Evolutionary conservation across 2,888 invertebrate genomes (phyloP).

Genomic region (Polydesmus complanatus): DNA sequence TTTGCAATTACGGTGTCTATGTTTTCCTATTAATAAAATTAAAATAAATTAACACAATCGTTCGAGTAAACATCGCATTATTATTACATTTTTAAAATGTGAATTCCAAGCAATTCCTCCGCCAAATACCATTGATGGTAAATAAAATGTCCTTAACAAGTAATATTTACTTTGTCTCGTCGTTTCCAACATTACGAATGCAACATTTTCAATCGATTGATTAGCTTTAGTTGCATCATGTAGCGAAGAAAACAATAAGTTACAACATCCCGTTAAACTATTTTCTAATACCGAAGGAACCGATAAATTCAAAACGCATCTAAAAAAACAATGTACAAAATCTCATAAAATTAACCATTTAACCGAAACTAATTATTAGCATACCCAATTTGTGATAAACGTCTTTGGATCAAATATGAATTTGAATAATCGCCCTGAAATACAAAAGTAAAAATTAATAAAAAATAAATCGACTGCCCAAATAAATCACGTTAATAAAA

Average conservation of each 20-base stretch:
- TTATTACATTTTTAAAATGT: neutral
- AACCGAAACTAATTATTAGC: neutral
- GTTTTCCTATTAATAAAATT: neutral
- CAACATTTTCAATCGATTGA: neutral
- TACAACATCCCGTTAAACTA: neutral
- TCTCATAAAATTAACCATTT: neutral
- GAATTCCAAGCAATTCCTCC: constrained; percentile 4
- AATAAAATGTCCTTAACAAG: neutral
- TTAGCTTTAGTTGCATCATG: neutral
- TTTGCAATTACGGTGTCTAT: neutral
- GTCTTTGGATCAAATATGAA: neutral
- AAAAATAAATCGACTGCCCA: neutral
- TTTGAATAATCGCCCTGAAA: neutral
- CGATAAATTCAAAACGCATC: neutral
- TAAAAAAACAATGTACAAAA: neutral
- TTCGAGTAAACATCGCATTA: neutral
- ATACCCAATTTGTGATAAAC: neutral
- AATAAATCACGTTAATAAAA: neutral
- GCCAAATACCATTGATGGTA: constrained; percentile 1
- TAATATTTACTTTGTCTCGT: neutral
- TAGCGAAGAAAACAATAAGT: neutral
- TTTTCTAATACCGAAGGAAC: neutral
- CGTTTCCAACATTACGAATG: neutral
- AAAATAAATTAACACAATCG: neutral
- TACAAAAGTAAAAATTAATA: neutral